Percentiles rank a stretch among this genome's conserved stretches.
These are phyloP conservation scores for Caretta caretta DNA, from an alignment of 2,113 vertebrate genomes.

Conservation along the genomic window DNA sequence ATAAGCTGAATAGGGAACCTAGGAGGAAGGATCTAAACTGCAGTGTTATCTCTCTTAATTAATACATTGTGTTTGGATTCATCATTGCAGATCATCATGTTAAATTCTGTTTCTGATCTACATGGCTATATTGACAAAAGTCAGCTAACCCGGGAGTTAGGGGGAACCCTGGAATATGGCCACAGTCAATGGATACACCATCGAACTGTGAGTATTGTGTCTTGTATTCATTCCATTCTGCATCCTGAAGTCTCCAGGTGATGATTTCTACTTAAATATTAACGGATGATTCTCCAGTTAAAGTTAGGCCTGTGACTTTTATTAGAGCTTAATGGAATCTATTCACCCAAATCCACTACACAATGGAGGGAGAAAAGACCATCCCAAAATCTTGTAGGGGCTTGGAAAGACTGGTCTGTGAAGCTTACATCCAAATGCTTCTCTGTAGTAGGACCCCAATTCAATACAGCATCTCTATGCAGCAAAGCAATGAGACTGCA, in stretches of 20 bases:
- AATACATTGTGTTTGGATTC: conserved; percentile 1
- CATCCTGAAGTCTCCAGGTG: accelerated
- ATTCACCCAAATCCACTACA: background rate
- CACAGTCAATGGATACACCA: conserved; percentile 97
- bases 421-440: background rate
- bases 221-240: background rate
- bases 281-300: background rate
- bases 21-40: background rate
- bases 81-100: conserved; percentile 89
- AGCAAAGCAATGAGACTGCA: background rate
- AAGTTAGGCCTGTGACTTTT: background rate
- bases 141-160: conserved; percentile 92
- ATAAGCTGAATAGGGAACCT: background rate
- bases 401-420: background rate
- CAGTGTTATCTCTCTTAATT: background rate
- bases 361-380: background rate
- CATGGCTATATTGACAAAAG: conserved; percentile 93
- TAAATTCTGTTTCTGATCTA: conserved; percentile 94
- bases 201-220: conserved; percentile 87
- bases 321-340: background rate
- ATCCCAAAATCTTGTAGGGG: background rate
- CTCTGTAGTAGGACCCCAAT: background rate
- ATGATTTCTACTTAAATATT: accelerated
- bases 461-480: background rate
- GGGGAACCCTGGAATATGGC: conserved; percentile 91